Base-by-base conservation (phyloP, 2,888 invertebrate species). In the Prosapia bicincta region DNA sequence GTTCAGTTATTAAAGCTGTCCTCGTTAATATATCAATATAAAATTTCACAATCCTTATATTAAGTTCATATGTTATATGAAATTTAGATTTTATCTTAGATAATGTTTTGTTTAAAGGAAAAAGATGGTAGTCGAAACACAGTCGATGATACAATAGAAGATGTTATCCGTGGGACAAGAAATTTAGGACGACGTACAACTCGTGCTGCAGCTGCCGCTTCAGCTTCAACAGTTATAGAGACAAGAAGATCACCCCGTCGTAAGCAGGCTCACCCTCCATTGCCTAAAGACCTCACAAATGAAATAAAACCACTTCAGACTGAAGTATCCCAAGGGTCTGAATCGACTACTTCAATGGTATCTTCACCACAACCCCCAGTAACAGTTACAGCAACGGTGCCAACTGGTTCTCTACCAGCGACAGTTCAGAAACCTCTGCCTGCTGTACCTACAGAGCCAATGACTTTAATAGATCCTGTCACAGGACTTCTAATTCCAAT, bases 61-160 rank as follows among this genome's bases (percentile, higher is more conserved):
- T n/a, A n/a, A n/a, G n/a, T n/a, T n/a, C n/a, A n/a, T n/a, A n/a
- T n/a, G n/a, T n/a, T n/a, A n/a, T n/a, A n/a, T n/a, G n/a, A n/a
- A n/a, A n/a, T n/a, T n/a, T n/a, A n/a, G n/a, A n/a, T n/a, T n/a
- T n/a, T n/a, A n/a, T n/a, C n/a, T n/a, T n/a, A n/a, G n/a, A n/a
- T n/a, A n/a, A 30, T 28, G 6, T 38, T 67, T 26, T 76, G 26
- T 74, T 54, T 68, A 75, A 76, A 82, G 80, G 83, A 83, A 76
- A 82, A 83, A 72, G 83, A 83, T 78, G 82, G 90, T 70, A 90
- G 89, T 79, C 88, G 93, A 77, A 93, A 89, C 78, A 92, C 93
- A 0, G 90, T 95, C 10, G 97, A 97, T 83, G 96, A 95, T 81
- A 90, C 94, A 15, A 96, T 96, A 79, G 97, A 97, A 80, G 96